Conservation (phyloP, 2,797 vertebrate species). For the Rhinichthys osculus region DNA sequence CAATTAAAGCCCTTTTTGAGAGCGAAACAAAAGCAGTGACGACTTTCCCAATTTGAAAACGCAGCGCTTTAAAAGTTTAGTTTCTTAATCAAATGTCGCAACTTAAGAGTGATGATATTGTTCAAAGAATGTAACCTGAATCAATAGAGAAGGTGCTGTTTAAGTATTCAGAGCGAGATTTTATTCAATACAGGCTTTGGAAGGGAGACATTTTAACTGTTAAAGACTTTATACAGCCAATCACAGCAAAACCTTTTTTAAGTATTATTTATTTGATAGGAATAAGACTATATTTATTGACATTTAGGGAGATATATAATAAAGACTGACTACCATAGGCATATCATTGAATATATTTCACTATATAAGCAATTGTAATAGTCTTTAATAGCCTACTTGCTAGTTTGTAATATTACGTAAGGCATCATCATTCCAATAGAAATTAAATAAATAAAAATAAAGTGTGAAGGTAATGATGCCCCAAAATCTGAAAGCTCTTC, state of each 20-base stretch:
- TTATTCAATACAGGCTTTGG: constrained; percentile 40
- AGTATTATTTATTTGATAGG: constrained; percentile 70
- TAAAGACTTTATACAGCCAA: constrained; percentile 56
- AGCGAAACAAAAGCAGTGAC: constrained; percentile 43
- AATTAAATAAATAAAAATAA: constrained; percentile 48
- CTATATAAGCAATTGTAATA: constrained; percentile 70
- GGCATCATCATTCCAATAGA: constrained; percentile 62
- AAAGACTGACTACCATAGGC: constrained; percentile 68
- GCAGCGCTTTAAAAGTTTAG: constrained; percentile 32
- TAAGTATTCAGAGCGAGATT: constrained; percentile 23
- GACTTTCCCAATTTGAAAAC: constrained; percentile 41
- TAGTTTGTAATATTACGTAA: constrained; percentile 63
- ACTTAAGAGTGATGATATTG: constrained; percentile 9
- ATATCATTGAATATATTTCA: constrained; percentile 74
- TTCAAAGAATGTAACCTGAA: constrained; percentile 43
- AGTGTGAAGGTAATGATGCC: constrained; percentile 73
- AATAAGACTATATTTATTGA: constrained; percentile 67
- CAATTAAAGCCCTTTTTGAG: constrained; percentile 15
- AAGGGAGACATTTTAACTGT: constrained; percentile 39
- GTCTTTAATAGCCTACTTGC: constrained; percentile 66
- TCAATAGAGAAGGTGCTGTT: constrained; percentile 3
- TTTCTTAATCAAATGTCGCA: constrained; percentile 36
- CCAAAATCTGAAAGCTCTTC: constrained; percentile 68
- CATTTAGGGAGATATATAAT: constrained; percentile 68
- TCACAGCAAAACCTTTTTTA: constrained; percentile 61